Base-by-base conservation (phyloP, 64 coral and sea anemone species). In the Acropora tenuis region DNA sequence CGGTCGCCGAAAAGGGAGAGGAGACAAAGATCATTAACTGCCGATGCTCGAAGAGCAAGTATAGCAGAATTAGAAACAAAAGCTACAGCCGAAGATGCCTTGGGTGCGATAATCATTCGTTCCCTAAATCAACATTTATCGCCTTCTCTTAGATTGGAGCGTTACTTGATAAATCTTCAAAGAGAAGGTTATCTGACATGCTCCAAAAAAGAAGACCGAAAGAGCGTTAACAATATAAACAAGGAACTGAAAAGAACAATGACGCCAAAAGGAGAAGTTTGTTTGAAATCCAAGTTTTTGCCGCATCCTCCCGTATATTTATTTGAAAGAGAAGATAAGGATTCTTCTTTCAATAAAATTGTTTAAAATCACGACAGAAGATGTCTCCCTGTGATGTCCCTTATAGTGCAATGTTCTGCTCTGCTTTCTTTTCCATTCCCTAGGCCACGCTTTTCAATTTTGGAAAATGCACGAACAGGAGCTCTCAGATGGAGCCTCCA, bases 261-360 rank as follows among this genome's bases (percentile, higher is more conserved):
- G 4, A 85, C 82, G 3, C 42, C 44, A 17, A 85, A 71, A 45
- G 82, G 82, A 48, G 46, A 46, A 50, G 7, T 85, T 69, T 71
- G 15, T 69, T 77, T 88, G 7, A 88, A 50, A 13, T 88, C 86
- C 8, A 75, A 78, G 72, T 88, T 66, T 48, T 15, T 65, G 13
- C 86, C 86, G 8, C 73, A 88, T 19, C 86, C 86, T 60, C 86
- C 86, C 0, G 73, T 88, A 1, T 60, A 77, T 40, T 67, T 88
- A 66, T 88, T 88, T 66, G 44, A 88, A 18, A 77, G 75, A 12
- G 41, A 13, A 43, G 43, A 77, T 4, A 59, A 44, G 19, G 8
- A 66, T 66, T 88, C 50, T 9, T 73, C 72, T 60, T 81, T 81
- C 30, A 60, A 81, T 61, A 81, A 81, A 30, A 30, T 30, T 30